Percentiles rank a stretch among this genome's conserved stretches.
Conservation (phyloP, 2,888 invertebrate species). For the Aproaerema taeniolella region DNA sequence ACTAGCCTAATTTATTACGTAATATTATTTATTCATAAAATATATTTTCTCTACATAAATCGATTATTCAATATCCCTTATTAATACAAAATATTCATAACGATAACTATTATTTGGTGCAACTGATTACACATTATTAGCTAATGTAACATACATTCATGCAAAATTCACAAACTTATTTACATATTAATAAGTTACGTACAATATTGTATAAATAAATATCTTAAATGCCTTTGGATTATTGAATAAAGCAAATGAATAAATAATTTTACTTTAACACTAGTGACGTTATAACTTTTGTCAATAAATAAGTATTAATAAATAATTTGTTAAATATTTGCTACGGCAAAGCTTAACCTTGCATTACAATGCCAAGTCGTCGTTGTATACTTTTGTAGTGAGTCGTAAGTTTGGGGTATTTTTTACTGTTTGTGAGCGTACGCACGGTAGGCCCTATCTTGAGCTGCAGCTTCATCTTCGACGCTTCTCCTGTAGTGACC, state of each 20-base stretch:
- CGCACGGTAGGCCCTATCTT: slow-evolving; percentile 80
- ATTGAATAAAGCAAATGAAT: slow-evolving; percentile 22
- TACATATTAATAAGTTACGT: slow-evolving; percentile 31
- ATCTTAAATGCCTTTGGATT: slow-evolving; percentile 26
- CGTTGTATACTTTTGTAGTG: slow-evolving; percentile 51
- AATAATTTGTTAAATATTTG: slow-evolving; percentile 30
- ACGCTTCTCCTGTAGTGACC: slow-evolving; percentile 79
- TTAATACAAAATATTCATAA: slow-evolving; percentile 15
- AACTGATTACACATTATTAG: slow-evolving; percentile 32
- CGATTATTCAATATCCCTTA: slow-evolving; percentile 22
- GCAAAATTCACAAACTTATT: slow-evolving; percentile 33
- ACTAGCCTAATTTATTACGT: slow-evolving; percentile 50
- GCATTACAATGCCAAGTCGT: slow-evolving; percentile 35
- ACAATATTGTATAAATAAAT: slow-evolving; percentile 25
- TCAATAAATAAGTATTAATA: slow-evolving; percentile 24
- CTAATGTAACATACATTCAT: slow-evolving; percentile 29
- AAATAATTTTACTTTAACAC: slow-evolving; percentile 15
- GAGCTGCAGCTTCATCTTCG: slow-evolving; percentile 78
- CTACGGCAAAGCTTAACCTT: slow-evolving; percentile 36
- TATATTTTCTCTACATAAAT: slow-evolving; percentile 20
- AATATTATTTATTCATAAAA: slow-evolving; percentile 23
- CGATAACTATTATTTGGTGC: slow-evolving; percentile 44
- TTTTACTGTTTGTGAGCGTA: slow-evolving; percentile 60
- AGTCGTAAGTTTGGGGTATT: slow-evolving; percentile 48
- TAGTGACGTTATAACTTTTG: slow-evolving; percentile 34